A percentile compares a stretch with the other conserved stretches of the same genome.
Conservation (phyloP, 2,113 vertebrate genomes). For the Mystacornis crossleyi region DNA sequence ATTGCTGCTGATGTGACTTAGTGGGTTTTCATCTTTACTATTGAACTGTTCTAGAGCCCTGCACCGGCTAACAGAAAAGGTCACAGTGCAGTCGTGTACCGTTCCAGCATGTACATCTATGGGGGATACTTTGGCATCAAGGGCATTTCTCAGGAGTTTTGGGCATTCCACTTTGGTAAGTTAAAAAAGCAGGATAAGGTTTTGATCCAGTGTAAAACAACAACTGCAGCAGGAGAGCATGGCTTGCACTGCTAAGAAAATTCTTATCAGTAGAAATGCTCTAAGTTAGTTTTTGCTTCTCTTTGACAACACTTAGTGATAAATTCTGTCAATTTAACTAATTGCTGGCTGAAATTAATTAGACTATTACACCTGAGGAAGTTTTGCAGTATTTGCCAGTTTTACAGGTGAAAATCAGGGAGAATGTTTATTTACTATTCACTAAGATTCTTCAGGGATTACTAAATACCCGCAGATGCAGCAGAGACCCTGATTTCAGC, state of each 20-base stretch:
- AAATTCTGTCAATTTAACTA: neutral
- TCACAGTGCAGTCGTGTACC: constrained; percentile 82
- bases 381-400: neutral
- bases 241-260: neutral
- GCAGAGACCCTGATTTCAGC: neutral
- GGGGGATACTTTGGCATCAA: constrained; percentile 85
- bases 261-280: neutral
- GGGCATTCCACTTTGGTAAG: constrained; percentile 82
- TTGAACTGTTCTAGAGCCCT: constrained; percentile 32
- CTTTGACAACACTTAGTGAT: neutral
- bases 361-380: neutral
- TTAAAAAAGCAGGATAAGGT: neutral
- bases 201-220: neutral
- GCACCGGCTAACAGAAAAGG: constrained; percentile 83
- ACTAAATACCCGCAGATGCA: neutral
- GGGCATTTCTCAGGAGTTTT: constrained; percentile 85
- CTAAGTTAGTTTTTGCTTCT: neutral
- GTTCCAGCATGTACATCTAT: constrained; percentile 81
- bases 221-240: neutral
- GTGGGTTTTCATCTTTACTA: neutral
- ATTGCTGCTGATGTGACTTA: neutral
- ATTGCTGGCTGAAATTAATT: neutral
- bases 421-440: neutral
- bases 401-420: neutral
- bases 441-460: neutral